phyloP scores from a whole-genome alignment of 2,113 vertebrate species.

The Calyptomena viridis region DNA sequence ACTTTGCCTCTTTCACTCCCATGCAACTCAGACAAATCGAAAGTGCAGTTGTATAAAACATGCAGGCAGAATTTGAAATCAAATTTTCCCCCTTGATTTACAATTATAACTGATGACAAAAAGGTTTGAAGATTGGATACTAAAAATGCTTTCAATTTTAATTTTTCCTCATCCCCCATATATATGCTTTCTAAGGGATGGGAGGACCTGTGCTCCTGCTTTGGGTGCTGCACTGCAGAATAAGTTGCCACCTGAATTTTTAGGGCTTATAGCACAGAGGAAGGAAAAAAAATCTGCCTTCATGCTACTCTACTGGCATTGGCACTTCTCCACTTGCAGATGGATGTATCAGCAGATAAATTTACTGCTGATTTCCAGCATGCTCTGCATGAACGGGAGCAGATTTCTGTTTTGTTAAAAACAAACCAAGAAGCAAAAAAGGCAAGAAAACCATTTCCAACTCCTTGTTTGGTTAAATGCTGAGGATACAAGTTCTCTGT shows the following conservation, averaged over 20 bases:
- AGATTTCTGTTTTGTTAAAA: background rate
- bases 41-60: background rate
- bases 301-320: rapidly evolving
- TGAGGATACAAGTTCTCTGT: background rate
- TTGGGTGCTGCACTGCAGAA: rapidly evolving
- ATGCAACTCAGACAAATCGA: background rate
- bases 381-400: background rate
- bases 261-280: background rate
- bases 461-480: background rate
- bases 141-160: background rate
- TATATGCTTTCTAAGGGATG: background rate
- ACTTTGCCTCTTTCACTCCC: background rate
- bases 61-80: background rate
- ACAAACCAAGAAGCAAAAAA: background rate
- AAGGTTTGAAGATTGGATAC: background rate
- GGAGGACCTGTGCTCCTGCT: background rate
- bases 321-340: background rate
- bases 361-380: background rate
- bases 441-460: background rate
- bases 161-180: background rate
- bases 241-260: background rate
- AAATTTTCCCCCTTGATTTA: background rate
- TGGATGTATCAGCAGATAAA: rapidly evolving
- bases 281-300: background rate
- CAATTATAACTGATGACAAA: background rate